Conservation (phyloP, 2,888 invertebrate genomes). For the Elmis aenea region DNA sequence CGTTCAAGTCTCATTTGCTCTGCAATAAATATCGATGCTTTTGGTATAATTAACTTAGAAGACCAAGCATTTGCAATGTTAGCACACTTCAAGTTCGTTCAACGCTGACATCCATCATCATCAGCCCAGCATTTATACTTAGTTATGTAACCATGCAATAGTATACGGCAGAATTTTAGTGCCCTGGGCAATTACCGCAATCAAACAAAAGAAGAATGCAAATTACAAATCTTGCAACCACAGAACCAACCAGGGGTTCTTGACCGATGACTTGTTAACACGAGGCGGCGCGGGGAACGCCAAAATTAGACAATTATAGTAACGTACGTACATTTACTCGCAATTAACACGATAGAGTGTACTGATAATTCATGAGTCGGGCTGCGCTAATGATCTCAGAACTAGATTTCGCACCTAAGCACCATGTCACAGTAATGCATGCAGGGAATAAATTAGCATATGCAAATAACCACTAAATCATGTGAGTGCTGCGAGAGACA, state of each 20-base stretch:
- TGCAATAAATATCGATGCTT: too few relatives aligned
- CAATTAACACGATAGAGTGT: conserved; percentile 21
- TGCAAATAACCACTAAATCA: conserved; percentile 13
- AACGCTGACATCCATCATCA: conserved; percentile 9
- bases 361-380: conserved; percentile 17
- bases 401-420: conserved; percentile 24
- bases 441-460: conserved; percentile 17
- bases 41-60: conserved; percentile 6
- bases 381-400: conserved; percentile 21
- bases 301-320: conserved; percentile 16
- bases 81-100: conserved; percentile 7
- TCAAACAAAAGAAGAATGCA: conserved; percentile 15
- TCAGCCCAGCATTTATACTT: conserved; percentile 7
- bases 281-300: conserved; percentile 5
- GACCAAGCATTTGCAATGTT: conserved; percentile 3
- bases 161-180: conserved; percentile 7
- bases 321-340: conserved; percentile 15
- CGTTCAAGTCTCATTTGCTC: too few relatives aligned
- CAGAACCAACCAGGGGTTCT: conserved; percentile 12
- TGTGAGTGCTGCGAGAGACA: background rate
- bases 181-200: conserved; percentile 14
- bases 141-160: background rate
- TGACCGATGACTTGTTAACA: conserved; percentile 13
- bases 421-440: conserved; percentile 18
- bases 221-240: conserved; percentile 11